Base-by-base conservation (phyloP, 2,797 vertebrate genomes). In the Picus viridis region DNA sequence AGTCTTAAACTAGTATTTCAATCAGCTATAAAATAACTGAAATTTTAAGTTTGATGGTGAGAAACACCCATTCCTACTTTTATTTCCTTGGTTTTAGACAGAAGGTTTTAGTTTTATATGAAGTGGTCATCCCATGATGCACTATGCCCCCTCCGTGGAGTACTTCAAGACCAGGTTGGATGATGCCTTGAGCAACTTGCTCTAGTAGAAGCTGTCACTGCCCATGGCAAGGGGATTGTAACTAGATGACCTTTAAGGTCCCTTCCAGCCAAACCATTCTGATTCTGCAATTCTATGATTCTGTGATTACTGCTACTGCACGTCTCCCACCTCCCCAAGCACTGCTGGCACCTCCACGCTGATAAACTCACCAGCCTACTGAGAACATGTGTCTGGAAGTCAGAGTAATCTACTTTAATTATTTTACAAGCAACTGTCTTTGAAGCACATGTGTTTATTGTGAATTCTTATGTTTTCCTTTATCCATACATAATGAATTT, bases 401-500 rank as follows among this genome's bases (percentile, higher is more conserved):
- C 80, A 71, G 51, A 74, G 54, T 59, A 67, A 69, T 70, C 49
- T 39, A 57, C 19, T 68, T 49, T 10, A 92, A 84, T 79, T 82
- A 67, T 90, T 92, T 79, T 72, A 58, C 49, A 89, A 90, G 29
- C 15, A 89, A 23, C 30, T 89, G 30, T 72, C 62, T 14, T 89
- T 85, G 83, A 78, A 88, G 43, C 15, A 63, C 7, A 43, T 56
- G 23, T 56, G 59, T 89, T 87, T 81, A 69, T 78, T 87, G 59
- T 53, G 3, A 62, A 39, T 91, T 80, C 0, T 69, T 79, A 41
- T 54, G 41, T 83, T 94, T 94, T 73, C 72, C 34, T 92, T 95
- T 89, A 75, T 78, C 53, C 47, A 65, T 63, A 78, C 43, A 57
- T 89, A 95, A 95, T 90, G n/a, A 90, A 83, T 83, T 83, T 89